phyloP scores from a whole-genome alignment of 2,113 vertebrate species.

The Lophotis ruficrista region DNA sequence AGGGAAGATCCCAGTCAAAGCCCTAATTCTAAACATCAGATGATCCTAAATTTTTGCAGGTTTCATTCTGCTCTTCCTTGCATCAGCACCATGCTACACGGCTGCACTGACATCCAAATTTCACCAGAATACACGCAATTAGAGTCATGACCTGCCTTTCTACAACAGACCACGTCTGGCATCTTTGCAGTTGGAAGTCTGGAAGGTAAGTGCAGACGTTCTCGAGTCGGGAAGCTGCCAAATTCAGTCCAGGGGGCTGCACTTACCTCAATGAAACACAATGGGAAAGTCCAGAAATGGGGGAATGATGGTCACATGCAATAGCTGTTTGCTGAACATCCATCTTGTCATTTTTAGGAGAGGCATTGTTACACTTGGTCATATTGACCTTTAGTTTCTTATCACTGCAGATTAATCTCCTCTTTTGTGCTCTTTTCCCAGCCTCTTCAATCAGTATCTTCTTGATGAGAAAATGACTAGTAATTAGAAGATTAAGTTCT shows the following conservation, averaged over 20 bases:
- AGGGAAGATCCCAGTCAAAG: background rate
- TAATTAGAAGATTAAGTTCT: background rate
- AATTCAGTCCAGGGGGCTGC: background rate
- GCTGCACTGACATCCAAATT: background rate
- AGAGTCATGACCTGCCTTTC: background rate
- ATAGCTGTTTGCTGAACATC: background rate
- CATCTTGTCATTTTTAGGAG: background rate
- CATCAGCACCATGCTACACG: background rate
- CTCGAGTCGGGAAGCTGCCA: background rate
- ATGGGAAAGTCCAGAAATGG: background rate
- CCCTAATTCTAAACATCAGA: background rate
- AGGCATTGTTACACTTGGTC: background rate
- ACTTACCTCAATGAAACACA: background rate
- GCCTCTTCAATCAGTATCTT: background rate
- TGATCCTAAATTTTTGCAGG: background rate
- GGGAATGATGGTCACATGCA: background rate
- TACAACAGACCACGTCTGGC: background rate
- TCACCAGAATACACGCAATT: background rate
- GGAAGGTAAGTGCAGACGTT: background rate
- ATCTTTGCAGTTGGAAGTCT: background rate
- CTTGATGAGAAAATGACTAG: background rate
- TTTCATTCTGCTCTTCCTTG: background rate
- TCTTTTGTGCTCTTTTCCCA: background rate
- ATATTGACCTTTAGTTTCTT: background rate
- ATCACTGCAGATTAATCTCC: background rate